These are phyloP conservation scores for Brachionus calyciflorus DNA, from an alignment of 1,140 invertebrate species.

Conservation along the genomic window DNA sequence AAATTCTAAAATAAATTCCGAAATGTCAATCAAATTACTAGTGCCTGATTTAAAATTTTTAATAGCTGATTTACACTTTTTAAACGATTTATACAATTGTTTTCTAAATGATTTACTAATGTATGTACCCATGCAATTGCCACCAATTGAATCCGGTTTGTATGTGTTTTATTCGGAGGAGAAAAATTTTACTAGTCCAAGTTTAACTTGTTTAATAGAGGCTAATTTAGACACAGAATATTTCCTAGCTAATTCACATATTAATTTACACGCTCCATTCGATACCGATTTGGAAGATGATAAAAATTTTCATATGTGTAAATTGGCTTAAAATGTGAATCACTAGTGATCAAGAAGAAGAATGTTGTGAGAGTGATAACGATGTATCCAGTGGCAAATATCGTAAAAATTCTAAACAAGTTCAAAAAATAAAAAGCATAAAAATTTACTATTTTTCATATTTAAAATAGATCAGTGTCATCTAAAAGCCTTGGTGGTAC, in stretches of 20 bases:
- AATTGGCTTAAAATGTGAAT: background rate
- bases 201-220: slow-evolving; percentile 51
- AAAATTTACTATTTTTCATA: background rate
- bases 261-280: background rate
- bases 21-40: no score
- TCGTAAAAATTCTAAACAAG: background rate
- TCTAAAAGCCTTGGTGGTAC: background rate
- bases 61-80: slow-evolving; percentile 75
- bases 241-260: background rate
- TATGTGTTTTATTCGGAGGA: slow-evolving; percentile 48
- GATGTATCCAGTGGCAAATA: no score
- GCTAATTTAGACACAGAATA: background rate
- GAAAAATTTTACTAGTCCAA: slow-evolving; percentile 51
- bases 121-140: no score
- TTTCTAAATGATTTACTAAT: slow-evolving; percentile 81
- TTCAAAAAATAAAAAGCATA: background rate
- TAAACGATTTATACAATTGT: slow-evolving; percentile 84
- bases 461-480: background rate
- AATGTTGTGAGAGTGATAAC: background rate
- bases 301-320: background rate
- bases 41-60: slow-evolving; percentile 73
- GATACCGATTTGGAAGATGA: background rate
- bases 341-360: background rate
- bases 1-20: slow-evolving; percentile 68
- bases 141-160: background rate